Evolutionary conservation across 2,113 vertebrate species (phyloP).

Genomic region (Crotalus helleri): DNA sequence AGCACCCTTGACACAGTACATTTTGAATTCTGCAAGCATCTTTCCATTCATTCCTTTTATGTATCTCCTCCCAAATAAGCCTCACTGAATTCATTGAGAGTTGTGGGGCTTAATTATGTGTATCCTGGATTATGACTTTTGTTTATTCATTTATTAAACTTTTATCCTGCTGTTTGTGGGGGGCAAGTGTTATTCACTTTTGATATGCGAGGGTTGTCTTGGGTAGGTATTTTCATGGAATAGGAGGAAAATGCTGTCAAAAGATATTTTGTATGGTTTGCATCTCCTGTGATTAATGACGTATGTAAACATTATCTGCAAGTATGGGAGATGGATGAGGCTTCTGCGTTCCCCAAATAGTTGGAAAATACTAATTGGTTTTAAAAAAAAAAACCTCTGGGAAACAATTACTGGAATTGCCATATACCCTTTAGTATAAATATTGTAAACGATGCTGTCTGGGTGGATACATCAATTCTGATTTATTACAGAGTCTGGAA

Average conservation of each 20-base stretch:
- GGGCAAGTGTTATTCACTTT: background rate
- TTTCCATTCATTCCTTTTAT: background rate
- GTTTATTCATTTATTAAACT: background rate
- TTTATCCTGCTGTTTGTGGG: background rate
- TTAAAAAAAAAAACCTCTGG: background rate
- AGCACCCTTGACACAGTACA: no score
- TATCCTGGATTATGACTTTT: background rate
- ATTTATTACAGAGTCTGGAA: background rate
- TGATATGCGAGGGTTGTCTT: background rate
- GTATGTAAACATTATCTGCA: background rate
- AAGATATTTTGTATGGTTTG: slow-evolving; percentile 25
- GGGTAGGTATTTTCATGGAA: slow-evolving; percentile 16
- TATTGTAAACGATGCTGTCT: background rate
- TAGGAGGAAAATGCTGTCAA: slow-evolving; percentile 19
- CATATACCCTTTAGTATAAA: background rate
- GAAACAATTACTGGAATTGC: background rate
- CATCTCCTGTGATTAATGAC: slow-evolving; percentile 17
- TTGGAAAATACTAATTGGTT: background rate
- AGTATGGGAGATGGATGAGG: background rate
- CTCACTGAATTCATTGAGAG: background rate
- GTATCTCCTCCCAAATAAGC: background rate
- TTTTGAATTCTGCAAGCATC: no score
- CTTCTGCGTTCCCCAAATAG: background rate
- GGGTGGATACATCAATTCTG: background rate
- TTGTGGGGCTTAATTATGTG: background rate